Evolutionary conservation across 2,797 vertebrate species (phyloP).

Genomic region (Lates japonicus): DNA sequence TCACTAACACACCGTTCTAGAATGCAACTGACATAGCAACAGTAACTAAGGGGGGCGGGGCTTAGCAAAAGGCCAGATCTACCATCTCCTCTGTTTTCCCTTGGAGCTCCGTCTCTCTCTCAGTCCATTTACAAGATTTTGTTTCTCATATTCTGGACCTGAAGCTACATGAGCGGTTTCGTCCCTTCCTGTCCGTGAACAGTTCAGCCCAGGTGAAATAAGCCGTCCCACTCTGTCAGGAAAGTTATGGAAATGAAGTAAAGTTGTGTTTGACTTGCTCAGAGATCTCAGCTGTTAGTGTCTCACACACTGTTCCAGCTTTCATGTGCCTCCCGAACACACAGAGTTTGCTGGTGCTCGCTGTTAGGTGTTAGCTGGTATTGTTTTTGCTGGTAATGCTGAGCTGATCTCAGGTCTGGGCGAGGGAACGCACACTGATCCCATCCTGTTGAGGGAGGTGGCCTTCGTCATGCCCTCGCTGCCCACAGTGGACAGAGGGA

Average conservation of each 20-base stretch:
- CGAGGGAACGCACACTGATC: constrained; percentile 47
- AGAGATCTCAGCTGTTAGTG: neutral
- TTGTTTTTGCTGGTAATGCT: constrained; percentile 36
- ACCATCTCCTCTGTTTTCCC: neutral
- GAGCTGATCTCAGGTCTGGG: constrained; percentile 51
- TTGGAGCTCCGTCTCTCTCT: neutral
- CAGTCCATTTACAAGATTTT: constrained; percentile 3
- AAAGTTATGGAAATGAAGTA: constrained; percentile 4
- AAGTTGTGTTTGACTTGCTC: neutral
- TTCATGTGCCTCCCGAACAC: neutral
- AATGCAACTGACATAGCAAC: neutral
- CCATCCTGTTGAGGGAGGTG: constrained; percentile 77
- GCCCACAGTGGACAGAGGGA: constrained; percentile 86
- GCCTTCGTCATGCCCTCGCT: constrained; percentile 86
- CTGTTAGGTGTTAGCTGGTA: constrained; percentile 44
- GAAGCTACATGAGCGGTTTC: neutral
- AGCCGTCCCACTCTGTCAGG: neutral
- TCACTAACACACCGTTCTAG: too few relatives aligned
- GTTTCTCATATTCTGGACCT: neutral
- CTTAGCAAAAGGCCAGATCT: neutral
- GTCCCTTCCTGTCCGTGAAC: neutral
- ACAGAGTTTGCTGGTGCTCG: neutral
- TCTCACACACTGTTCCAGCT: constrained; percentile 5
- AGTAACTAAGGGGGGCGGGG: neutral
- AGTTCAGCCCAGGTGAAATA: neutral